Evolutionary conservation across 2,113 vertebrate genomes (phyloP), one percentile per base, ranked within the genome.

Genomic region (Saimiri boliviensis): DNA sequence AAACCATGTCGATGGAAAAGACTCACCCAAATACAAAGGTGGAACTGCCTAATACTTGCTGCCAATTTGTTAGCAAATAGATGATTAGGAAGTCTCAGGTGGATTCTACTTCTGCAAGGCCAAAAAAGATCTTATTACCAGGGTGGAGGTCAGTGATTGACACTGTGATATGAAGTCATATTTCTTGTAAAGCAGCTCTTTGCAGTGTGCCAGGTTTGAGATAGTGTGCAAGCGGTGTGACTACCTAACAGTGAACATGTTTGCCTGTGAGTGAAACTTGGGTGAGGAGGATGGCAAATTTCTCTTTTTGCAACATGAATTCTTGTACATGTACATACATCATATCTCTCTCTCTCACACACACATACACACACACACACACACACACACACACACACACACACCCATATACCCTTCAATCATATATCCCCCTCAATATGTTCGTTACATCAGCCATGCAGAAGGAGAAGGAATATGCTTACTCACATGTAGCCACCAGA

Each of bases 31-130:
- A 85, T 25, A 88, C 68, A 32, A 47, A 27, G 12, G 11, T 89
- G 60, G 71, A 83, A 71, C 97, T 97, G 95, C 58, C 35, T 91
- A 84, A 83, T 63, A 80, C 35, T 58, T 63, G 19, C 79, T 96
- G 91, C 93, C 86, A 94, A 89, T 80, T 79, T 35, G n/a, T 94
- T 91, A 79, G 86, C 16, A 0, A 93, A 70, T 45, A 52, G 60
- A 79, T 42, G 60, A 23, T 42, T 25, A 91, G 73, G 49, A 95
- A 84, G 45, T 83, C 86, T 93, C 96, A 80, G 93, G 73, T 79
- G 56, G 47, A 76, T 94, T 91, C 35, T 40, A n/a, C 63, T 21
- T 80, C 47, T 70, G 58, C 42, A 6, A 66, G 40, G 60, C 93
- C 94, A 91, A 63, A 81, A 81, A 21, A 9, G 71, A 91, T 91